phyloP scores from a whole-genome alignment of 2,113 vertebrate genomes.

The Romanogobio albipinnatus region DNA sequence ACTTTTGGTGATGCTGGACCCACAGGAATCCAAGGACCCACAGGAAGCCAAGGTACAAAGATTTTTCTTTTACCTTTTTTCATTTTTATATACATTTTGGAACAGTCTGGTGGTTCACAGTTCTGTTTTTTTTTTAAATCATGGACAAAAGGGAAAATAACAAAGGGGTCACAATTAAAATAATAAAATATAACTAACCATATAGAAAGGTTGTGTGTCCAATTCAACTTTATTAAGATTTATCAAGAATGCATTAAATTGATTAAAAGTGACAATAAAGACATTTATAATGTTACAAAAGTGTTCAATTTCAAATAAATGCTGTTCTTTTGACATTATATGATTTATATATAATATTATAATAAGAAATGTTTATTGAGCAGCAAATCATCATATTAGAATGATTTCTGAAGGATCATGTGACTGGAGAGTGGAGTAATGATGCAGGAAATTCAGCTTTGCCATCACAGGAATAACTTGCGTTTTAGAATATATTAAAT shows the following conservation, averaged over 20 bases:
- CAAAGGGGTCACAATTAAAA: background rate
- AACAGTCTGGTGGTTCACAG: background rate
- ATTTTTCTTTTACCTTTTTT: background rate
- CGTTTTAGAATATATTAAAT: background rate
- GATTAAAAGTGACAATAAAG: no score
- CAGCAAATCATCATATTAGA: background rate
- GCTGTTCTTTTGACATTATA: background rate
- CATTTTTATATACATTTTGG: background rate
- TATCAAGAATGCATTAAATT: background rate
- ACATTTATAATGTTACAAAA: no score
- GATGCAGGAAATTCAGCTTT: background rate
- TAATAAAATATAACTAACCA: background rate
- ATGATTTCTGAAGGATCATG: background rate
- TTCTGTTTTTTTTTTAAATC: background rate
- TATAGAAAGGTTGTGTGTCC: background rate
- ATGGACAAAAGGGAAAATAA: background rate
- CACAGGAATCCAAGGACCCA: conserved; percentile 79
- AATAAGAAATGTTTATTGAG: background rate
- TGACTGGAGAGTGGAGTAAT: background rate
- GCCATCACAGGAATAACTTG: background rate
- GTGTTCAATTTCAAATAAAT: background rate
- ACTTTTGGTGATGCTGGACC: conserved; percentile 80
- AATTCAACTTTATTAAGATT: background rate
- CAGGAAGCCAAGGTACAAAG: conserved; percentile 82
- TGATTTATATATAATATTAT: no score